Conservation (phyloP, 2,797 vertebrate species). For the Gallinago solitaria region DNA sequence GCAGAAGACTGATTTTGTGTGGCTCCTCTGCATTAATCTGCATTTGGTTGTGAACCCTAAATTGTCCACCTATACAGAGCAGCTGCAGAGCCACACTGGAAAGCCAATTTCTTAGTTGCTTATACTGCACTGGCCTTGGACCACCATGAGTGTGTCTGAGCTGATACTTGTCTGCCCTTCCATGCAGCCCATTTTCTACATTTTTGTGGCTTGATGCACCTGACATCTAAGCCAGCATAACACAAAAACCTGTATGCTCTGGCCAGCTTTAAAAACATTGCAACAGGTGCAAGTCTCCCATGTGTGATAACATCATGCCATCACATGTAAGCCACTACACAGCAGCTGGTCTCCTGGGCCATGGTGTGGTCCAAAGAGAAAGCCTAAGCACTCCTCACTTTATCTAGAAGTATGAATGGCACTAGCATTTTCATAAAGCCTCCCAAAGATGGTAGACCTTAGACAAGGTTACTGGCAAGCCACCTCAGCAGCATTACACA, state of each 20-base stretch:
- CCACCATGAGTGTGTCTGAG: not conserved
- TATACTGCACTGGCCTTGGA: not conserved
- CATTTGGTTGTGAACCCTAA: not conserved
- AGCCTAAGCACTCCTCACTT: not conserved
- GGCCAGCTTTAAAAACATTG: not conserved
- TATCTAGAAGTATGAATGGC: not conserved
- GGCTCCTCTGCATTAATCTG: not conserved
- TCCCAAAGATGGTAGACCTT: not conserved
- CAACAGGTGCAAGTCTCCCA: not conserved
- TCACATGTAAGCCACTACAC: not conserved
- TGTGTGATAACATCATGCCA: not conserved
- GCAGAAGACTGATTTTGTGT: not conserved
- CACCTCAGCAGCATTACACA: fast-evolving
- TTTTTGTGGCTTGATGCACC: not conserved
- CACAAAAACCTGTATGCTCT: not conserved
- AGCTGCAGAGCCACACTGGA: not conserved
- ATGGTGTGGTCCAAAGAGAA: not conserved
- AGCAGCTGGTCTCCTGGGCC: fast-evolving
- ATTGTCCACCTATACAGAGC: not conserved
- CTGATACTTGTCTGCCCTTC: not conserved
- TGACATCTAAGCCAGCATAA: not conserved
- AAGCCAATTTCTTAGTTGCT: not conserved
- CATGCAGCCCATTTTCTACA: not conserved
- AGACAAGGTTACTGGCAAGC: not conserved
- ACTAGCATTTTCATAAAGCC: not conserved